phyloP scores from a whole-genome alignment of 2,888 invertebrate species.

The Troides helena region DNA sequence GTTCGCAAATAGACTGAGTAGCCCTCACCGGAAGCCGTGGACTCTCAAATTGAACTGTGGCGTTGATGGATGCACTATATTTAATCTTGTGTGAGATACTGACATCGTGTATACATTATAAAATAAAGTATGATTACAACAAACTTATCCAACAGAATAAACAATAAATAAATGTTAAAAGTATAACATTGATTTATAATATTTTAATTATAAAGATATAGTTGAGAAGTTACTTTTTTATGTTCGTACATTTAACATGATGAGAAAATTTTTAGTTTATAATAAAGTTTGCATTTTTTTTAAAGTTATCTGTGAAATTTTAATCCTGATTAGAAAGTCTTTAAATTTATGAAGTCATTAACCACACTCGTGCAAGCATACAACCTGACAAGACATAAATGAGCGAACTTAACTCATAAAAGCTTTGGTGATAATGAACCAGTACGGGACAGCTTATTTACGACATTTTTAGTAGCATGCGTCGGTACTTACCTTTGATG shows the following conservation, averaged over 20 bases:
- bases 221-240: too few relatives aligned
- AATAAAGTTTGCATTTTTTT: too few relatives aligned
- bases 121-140: too few relatives aligned
- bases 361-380: constrained; percentile 11
- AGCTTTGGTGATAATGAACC: background rate
- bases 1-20: constrained; percentile 34
- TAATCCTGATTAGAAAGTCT: constrained; percentile 15
- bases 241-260: too few relatives aligned
- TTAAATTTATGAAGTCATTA: constrained; percentile 21
- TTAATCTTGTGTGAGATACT: constrained; percentile 3
- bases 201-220: too few relatives aligned
- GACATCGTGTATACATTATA: too few relatives aligned
- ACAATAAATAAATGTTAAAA: too few relatives aligned
- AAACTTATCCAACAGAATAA: too few relatives aligned
- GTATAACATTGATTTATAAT: too few relatives aligned
- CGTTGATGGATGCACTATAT: constrained; percentile 25
- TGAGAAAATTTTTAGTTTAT: too few relatives aligned
- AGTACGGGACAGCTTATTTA: constrained; percentile 9
- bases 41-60: constrained; percentile 14
- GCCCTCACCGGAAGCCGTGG: constrained; percentile 22
- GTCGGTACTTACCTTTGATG: constrained; percentile 1
- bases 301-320: background rate
- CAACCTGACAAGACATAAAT: constrained; percentile 23
- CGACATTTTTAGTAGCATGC: constrained; percentile 9
- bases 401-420: constrained; percentile 20